Evolutionary conservation across 1,140 invertebrate genomes (phyloP).

Genomic region (Eurytemora carolleeae): DNA sequence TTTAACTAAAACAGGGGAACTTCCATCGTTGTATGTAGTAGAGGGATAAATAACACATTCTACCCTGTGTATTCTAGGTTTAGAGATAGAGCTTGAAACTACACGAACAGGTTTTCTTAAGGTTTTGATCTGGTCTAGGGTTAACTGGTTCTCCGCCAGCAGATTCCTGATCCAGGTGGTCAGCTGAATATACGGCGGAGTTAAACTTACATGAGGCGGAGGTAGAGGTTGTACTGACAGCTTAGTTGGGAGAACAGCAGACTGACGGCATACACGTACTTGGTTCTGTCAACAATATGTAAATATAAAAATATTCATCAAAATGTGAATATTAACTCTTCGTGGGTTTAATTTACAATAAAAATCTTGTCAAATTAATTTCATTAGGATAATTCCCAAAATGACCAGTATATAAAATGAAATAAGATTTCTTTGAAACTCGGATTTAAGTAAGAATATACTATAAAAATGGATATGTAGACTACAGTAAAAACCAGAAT

Average conservation of each 20-base stretch:
- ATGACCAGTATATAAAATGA: no score
- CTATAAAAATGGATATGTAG: no score
- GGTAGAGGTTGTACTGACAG: not conserved
- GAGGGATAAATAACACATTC: not conserved
- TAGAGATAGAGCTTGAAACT: not conserved
- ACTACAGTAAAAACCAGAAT: no score
- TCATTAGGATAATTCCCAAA: no score
- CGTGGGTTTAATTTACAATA: no score
- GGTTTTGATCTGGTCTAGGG: not conserved
- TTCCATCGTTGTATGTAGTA: no score
- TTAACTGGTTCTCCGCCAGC: not conserved
- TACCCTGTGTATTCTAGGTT: not conserved
- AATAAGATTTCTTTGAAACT: no score
- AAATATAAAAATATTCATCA: no score
- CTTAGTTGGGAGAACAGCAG: not conserved
- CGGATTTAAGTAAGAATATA: no score
- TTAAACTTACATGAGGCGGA: not conserved
- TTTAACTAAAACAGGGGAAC: no score
- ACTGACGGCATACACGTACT: not conserved
- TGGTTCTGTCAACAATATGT: not conserved
- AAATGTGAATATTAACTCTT: no score
- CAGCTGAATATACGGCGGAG: not conserved
- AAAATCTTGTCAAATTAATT: no score
- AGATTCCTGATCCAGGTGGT: not conserved
- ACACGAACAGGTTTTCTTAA: not conserved